Percentiles rank a stretch among this genome's conserved stretches.
phyloP scores from a whole-genome alignment of 2,888 invertebrate species.

The Ecdyonurus torrentis region DNA sequence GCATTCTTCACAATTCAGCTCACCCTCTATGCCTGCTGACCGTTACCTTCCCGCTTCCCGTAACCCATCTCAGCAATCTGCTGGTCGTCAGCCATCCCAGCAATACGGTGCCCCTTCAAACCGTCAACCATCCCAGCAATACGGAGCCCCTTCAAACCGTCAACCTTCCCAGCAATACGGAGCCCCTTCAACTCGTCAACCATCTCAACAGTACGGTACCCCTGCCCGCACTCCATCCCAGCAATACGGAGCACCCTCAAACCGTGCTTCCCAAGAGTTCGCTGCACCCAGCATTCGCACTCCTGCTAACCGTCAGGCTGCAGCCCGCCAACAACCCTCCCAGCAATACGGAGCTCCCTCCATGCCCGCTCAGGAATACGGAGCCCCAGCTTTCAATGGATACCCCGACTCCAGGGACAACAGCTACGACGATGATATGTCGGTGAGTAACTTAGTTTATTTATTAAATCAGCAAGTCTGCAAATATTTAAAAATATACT shows the following conservation, averaged over 20 bases:
- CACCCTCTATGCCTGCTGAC: conserved; percentile 9
- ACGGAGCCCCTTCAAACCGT: conserved; percentile 9
- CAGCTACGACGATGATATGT: conserved; percentile 5
- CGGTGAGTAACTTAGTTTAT: conserved; percentile 7
- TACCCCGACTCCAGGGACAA: not conserved
- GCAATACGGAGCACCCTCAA: not conserved
- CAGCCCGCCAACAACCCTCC: conserved; percentile 8
- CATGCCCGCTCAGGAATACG: not conserved
- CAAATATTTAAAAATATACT: too few relatives aligned
- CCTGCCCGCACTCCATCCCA: conserved; percentile 10
- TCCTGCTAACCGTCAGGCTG: too few relatives aligned
- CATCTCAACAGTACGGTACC: conserved; percentile 4
- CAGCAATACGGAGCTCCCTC: conserved; percentile 12
- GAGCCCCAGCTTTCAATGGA: not conserved
- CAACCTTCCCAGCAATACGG: conserved; percentile 11
- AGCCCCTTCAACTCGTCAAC: conserved; percentile 10
- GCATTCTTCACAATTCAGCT: conserved; percentile 24
- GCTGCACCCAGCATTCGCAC: not conserved
- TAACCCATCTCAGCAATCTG: too few relatives aligned
- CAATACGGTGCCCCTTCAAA: not conserved
- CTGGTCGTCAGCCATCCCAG: too few relatives aligned
- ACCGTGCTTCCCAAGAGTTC: too few relatives aligned
- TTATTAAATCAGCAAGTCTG: too few relatives aligned
- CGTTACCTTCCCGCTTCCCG: not conserved
- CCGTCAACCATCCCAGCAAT: not conserved